Percentiles rank a stretch among this genome's conserved stretches.
Conservation (phyloP, 2,113 vertebrate species). For the Phylloscopus whistleri region DNA sequence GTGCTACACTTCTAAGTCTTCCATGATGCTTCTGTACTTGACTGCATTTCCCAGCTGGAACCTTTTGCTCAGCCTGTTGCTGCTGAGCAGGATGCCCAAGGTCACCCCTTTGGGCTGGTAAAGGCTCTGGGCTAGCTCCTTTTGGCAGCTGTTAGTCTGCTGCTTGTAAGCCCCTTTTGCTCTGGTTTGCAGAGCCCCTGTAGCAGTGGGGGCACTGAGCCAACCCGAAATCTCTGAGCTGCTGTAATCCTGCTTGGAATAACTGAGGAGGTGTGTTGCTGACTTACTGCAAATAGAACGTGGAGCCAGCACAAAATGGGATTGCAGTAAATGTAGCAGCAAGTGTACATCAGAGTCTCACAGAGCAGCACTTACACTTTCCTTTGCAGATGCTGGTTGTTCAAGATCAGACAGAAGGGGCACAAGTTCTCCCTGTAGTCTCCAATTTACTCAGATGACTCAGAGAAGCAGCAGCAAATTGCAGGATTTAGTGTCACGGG, state of each 20-base stretch:
- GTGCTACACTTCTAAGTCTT: not conserved
- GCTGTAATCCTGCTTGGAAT: not conserved
- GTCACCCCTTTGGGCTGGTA: not conserved
- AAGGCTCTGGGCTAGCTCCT: not conserved
- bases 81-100: not conserved
- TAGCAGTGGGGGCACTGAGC: not conserved
- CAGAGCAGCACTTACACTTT: not conserved
- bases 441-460: not conserved
- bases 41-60: not conserved
- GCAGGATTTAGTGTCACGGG: not conserved
- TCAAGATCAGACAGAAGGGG: not conserved
- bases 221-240: not conserved
- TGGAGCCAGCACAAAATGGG: not conserved
- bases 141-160: not conserved
- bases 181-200: not conserved
- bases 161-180: not conserved
- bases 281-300: not conserved
- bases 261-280: not conserved
- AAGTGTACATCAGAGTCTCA: not conserved
- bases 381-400: not conserved
- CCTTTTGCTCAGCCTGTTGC: not conserved
- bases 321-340: not conserved
- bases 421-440: not conserved
- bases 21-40: not conserved
- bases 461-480: not conserved